These are phyloP conservation scores for Grapholita molesta DNA, from an alignment of 1,140 invertebrate species.

Conservation along the genomic window DNA sequence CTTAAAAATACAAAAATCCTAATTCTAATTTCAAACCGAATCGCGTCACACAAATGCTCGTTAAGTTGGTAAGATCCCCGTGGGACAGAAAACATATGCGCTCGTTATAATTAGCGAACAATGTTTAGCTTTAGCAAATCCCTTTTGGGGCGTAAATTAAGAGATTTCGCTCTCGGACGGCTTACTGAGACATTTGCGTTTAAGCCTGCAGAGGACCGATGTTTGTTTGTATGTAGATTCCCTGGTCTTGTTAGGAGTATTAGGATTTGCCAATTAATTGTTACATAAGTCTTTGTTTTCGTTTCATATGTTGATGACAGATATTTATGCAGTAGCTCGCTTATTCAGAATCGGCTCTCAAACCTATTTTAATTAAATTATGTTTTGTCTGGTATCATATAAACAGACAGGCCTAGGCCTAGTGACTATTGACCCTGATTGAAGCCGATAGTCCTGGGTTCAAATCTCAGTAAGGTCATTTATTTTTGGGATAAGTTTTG, in stretches of 20 bases:
- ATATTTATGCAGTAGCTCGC: too few species aligned
- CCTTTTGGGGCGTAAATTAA: slow-evolving; percentile 76
- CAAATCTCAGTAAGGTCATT: too few species aligned
- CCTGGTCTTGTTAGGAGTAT: slow-evolving; percentile 5
- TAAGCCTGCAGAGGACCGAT: slow-evolving; percentile 48
- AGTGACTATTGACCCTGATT: too few species aligned
- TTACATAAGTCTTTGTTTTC: background rate
- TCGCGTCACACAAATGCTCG: slow-evolving; percentile 43
- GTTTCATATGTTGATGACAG: background rate
- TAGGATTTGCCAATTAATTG: background rate
- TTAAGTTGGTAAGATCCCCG: slow-evolving; percentile 63
- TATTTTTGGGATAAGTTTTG: too few species aligned
- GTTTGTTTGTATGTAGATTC: slow-evolving; percentile 32
- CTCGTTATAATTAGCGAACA: slow-evolving; percentile 76
- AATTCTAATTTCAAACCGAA: background rate
- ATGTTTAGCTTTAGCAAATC: slow-evolving; percentile 77
- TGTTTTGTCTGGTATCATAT: too few species aligned
- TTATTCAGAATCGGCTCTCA: too few species aligned
- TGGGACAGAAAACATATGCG: slow-evolving; percentile 67
- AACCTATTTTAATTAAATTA: too few species aligned
- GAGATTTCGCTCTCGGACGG: slow-evolving; percentile 61
- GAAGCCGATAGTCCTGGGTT: too few species aligned
- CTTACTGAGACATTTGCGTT: slow-evolving; percentile 66
- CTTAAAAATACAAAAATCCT: background rate
- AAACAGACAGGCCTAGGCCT: too few species aligned